phyloP scores from a whole-genome alignment of 1,140 invertebrate species.

The Acyrthosiphon pisum region DNA sequence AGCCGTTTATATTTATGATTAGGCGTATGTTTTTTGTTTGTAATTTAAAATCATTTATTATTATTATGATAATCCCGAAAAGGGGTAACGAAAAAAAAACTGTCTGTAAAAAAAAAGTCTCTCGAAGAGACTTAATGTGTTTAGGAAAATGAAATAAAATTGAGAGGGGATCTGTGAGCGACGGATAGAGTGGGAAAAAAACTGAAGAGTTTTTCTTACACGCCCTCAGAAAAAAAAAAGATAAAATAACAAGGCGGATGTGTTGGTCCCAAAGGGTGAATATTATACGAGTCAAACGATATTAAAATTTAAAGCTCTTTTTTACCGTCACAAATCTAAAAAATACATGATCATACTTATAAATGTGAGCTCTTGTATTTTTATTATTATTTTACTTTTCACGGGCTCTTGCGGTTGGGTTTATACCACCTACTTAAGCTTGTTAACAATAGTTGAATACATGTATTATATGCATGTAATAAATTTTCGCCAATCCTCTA shows the following conservation, averaged over 20 bases:
- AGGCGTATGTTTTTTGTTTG: conserved; percentile 50
- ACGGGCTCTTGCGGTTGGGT: neutral
- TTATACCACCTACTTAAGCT: neutral
- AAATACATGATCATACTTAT: conserved; percentile 39
- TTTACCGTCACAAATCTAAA: conserved; percentile 18
- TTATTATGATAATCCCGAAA: conserved; percentile 42
- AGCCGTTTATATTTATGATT: conserved; percentile 57
- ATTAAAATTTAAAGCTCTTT: conserved; percentile 55
- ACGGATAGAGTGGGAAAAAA: conserved; percentile 36
- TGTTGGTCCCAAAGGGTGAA: conserved; percentile 42
- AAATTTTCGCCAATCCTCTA: neutral
- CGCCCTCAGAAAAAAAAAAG: conserved; percentile 12
- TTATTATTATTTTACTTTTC: conserved; percentile 15
- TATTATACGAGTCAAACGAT: conserved; percentile 56
- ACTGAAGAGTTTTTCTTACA: conserved; percentile 54
- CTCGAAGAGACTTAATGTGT: conserved; percentile 37
- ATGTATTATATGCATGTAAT: too few species aligned
- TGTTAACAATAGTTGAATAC: conserved; percentile 11
- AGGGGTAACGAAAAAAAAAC: conserved; percentile 29
- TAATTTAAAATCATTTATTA: conserved; percentile 56
- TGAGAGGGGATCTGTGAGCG: conserved; percentile 43
- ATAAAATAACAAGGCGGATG: conserved; percentile 47
- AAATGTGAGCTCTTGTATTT: conserved; percentile 24
- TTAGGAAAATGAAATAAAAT: conserved; percentile 56
- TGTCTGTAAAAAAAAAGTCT: conserved; percentile 5